These are phyloP conservation scores for Tinea pellionella DNA, from an alignment of 2,888 invertebrate species.

Conservation along the genomic window DNA sequence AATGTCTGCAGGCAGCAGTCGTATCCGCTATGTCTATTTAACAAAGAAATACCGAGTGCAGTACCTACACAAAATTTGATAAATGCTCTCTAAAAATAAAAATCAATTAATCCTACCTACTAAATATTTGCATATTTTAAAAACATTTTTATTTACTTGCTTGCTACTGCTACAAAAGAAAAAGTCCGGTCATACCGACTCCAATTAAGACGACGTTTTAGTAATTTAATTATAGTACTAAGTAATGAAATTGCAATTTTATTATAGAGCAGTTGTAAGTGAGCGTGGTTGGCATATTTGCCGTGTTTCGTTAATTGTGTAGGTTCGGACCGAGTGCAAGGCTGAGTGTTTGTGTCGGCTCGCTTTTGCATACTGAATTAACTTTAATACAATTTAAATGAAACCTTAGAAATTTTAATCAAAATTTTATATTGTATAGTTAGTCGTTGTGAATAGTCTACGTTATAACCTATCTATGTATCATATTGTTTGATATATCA, in stretches of 20 bases:
- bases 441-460: too few species aligned
- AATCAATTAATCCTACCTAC: too few species aligned
- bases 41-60: too few species aligned
- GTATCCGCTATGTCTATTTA: too few species aligned
- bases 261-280: slow-evolving; percentile 50
- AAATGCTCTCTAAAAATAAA: too few species aligned
- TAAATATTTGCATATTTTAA: too few species aligned
- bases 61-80: too few species aligned
- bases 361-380: background rate
- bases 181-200: slow-evolving; percentile 19
- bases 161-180: slow-evolving; percentile 13
- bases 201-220: slow-evolving; percentile 48
- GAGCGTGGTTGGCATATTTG: slow-evolving; percentile 34
- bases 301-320: slow-evolving; percentile 28
- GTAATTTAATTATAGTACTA: slow-evolving; percentile 47
- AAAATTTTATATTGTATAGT: too few species aligned
- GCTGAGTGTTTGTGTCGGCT: background rate
- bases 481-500: too few species aligned
- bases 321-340: background rate
- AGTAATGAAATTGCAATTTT: slow-evolving; percentile 53
- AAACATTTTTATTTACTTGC: background rate
- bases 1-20: too few species aligned
- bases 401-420: background rate
- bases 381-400: background rate
- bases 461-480: too few species aligned